These are phyloP conservation scores for Noctuana brunneofusca DNA, from an alignment of 2,888 invertebrate genomes.

Conservation along the genomic window DNA sequence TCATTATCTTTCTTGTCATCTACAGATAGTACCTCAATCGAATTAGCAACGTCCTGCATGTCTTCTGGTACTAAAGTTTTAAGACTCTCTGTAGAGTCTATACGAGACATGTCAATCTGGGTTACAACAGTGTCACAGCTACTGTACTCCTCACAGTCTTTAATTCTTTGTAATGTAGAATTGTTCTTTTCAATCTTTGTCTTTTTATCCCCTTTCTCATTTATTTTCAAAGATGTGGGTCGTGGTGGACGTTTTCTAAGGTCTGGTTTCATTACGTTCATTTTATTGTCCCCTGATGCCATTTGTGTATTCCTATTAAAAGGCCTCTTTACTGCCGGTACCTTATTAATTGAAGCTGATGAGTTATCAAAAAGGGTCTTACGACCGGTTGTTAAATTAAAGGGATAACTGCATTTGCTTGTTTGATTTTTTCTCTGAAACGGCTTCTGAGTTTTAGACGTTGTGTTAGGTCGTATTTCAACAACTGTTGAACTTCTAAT, in stretches of 20 bases:
- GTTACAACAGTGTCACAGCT: constrained; percentile 82
- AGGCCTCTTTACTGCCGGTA: constrained; percentile 50
- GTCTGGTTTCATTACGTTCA: constrained; percentile 50
- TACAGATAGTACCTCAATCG: constrained; percentile 77
- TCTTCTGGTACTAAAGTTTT: constrained; percentile 78
- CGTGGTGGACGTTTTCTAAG: constrained; percentile 59
- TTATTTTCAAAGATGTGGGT: constrained; percentile 63
- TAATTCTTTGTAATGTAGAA: constrained; percentile 57
- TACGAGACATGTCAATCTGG: constrained; percentile 70
- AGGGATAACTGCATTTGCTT: constrained; percentile 77
- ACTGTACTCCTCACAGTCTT: constrained; percentile 73
- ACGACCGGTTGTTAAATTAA: constrained; percentile 76
- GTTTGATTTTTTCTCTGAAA: constrained; percentile 64
- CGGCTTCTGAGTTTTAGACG: constrained; percentile 52
- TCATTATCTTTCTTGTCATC: constrained; percentile 80
- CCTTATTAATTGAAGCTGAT: constrained; percentile 48
- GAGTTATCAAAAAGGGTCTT: constrained; percentile 70
- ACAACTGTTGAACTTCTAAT: constrained; percentile 74
- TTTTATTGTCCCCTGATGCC: constrained; percentile 64
- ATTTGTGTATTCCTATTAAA: constrained; percentile 53
- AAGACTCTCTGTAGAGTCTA: constrained; percentile 77
- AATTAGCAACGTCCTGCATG: constrained; percentile 61
- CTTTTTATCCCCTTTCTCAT: constrained; percentile 60
- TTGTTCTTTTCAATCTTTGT: constrained; percentile 48
- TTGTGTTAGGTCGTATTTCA: constrained; percentile 63